Conservation (phyloP, 2,113 vertebrate species). For the Dasyurus viverrinus region DNA sequence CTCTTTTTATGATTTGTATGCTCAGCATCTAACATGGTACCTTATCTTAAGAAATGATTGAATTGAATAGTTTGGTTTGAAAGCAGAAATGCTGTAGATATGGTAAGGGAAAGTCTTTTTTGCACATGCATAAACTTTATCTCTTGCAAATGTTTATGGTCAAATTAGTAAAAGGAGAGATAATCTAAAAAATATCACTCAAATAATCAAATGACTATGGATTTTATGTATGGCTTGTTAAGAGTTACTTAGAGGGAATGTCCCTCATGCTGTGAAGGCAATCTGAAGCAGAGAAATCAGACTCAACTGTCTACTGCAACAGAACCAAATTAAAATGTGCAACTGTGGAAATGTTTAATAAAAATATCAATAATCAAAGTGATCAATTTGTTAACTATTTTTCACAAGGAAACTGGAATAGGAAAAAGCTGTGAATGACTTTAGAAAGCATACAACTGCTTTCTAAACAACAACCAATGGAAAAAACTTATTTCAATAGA, state of each 20-base stretch:
- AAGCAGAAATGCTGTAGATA: neutral
- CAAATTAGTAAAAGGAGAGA: too few species aligned
- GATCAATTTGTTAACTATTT: too few species aligned
- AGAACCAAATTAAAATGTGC: neutral
- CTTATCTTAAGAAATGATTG: neutral
- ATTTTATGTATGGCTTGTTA: neutral
- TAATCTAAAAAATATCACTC: neutral
- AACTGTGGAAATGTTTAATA: neutral
- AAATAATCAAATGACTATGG: neutral
- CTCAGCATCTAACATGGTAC: neutral
- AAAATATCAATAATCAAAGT: neutral
- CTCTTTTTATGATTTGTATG: neutral
- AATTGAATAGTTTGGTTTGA: neutral
- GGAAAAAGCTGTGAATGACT: slow-evolving; percentile 87
- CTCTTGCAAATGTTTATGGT: neutral
- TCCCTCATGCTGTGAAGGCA: neutral
- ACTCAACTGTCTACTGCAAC: neutral
- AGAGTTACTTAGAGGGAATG: neutral
- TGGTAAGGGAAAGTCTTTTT: neutral
- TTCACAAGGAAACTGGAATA: slow-evolving; percentile 88
- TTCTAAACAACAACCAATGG: slow-evolving; percentile 75
- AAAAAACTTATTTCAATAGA: slow-evolving; percentile 85
- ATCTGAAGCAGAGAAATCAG: neutral
- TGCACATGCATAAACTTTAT: neutral
- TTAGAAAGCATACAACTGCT: slow-evolving; percentile 85